These are phyloP conservation scores for Apodemia duryi DNA, from an alignment of 2,888 invertebrate genomes.

Conservation along the genomic window DNA sequence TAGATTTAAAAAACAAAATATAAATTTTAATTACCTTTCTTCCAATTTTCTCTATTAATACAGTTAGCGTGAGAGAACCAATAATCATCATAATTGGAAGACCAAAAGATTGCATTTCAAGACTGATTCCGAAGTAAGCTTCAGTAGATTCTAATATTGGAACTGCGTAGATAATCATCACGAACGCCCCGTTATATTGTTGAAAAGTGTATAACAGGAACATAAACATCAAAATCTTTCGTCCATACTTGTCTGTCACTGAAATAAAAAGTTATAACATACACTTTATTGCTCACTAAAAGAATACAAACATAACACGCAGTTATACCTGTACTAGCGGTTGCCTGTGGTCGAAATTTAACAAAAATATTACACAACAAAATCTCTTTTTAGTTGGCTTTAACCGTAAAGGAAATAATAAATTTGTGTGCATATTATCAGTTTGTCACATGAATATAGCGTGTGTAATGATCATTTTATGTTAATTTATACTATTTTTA, in stretches of 20 bases:
- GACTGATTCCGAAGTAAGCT: neutral
- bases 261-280: neutral
- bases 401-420: no score
- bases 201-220: neutral
- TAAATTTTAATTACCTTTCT: neutral
- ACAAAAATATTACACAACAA: no score
- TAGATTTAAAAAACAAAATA: no score
- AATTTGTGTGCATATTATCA: no score
- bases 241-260: slow-evolving; percentile 4
- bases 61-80: neutral
- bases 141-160: slow-evolving; percentile 9
- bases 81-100: slow-evolving; percentile 12
- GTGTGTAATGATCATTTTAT: no score
- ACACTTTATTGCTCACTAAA: no score
- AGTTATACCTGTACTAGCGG: no score
- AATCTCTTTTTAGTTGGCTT: no score
- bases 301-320: no score
- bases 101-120: slow-evolving; percentile 4
- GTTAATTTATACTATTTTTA: no score
- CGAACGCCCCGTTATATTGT: neutral
- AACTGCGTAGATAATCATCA: slow-evolving; percentile 2
- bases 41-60: neutral
- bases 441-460: no score
- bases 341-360: no score
- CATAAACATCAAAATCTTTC: neutral